Base-by-base conservation (phyloP, 30 jellyfish, hydroid and myxozoan genomes). In the Phacellophora camtschatica region DNA sequence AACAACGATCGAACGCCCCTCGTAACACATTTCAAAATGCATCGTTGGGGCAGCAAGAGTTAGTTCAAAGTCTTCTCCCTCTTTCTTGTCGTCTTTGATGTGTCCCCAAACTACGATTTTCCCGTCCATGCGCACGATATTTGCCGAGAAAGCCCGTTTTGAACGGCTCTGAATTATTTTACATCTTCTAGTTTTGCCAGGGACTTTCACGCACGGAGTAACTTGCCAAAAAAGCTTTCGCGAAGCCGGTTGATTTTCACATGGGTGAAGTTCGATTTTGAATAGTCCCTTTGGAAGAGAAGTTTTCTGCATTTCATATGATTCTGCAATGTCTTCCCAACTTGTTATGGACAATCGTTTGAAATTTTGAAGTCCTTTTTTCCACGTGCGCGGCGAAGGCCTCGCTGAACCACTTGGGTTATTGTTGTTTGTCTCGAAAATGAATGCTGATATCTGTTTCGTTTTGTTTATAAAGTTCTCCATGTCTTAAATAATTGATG, bases 151-250 rank as follows among this genome's bases (percentile, higher is more conserved):
- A 5, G 71, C 74, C n/a, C 96, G 87, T 30, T 66, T 30, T 15
- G 84, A 39, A 15, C 62, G 88, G 12, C 16, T 59, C 31, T 86
- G 96, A 25, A 76, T 85, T 5, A 86, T 86, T 46, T 86, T 86
- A 51, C 96, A 86, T 55, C 76, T 73, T 66, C 96, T 34, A 10
- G 96, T 86, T 67, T 80, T 66, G 34, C 96, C 96, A 27, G 96
- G 96, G 16, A 86, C 83, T 66, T 73, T 86, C 70, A 56, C 22
- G 50, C 87, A 56, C 31, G 85, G 84, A 19, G 96, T 41, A 24
- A 86, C 69, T 31, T 76, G 85, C 96, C 96, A 86, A 43, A 59
- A 30, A 16, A 46, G 35, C 53, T 77, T 55, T 30, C 96, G 76
- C 20, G 91, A 66, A 0, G 85, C 41, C 16, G 96, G 96, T 48